Evolutionary conservation across 2,888 invertebrate species (phyloP).

Genomic region (Synanthedon tipuliformis): DNA sequence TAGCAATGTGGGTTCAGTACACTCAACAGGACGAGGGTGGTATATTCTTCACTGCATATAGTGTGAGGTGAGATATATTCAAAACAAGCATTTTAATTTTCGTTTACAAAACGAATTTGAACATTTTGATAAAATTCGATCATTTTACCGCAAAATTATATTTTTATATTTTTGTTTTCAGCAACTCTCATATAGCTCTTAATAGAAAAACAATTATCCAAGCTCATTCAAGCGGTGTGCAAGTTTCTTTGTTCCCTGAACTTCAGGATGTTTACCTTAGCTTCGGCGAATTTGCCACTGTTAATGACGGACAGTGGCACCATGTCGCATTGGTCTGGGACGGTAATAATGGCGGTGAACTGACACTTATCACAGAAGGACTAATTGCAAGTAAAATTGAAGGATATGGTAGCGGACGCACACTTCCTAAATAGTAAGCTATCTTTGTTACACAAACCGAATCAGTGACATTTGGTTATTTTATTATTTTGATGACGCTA

Average conservation of each 20-base stretch:
- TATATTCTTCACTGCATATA: constrained; percentile 92
- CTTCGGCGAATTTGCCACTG: constrained; percentile 90
- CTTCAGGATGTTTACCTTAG: constrained; percentile 90
- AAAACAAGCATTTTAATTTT: neutral
- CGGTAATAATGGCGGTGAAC: constrained; percentile 84
- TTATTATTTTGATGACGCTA: neutral
- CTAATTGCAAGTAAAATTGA: constrained; percentile 92
- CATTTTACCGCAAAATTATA: no score
- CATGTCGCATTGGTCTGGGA: constrained; percentile 96
- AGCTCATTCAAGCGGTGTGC: constrained; percentile 93
- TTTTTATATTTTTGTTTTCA: constrained; percentile 23
- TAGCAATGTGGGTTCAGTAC: constrained; percentile 97
- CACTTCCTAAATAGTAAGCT: constrained; percentile 85
- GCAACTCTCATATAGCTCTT: constrained; percentile 82
- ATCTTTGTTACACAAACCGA: neutral
- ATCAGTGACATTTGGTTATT: neutral
- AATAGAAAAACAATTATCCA: constrained; percentile 86
- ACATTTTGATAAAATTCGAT: neutral
- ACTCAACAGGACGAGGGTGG: constrained; percentile 92
- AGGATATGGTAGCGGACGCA: constrained; percentile 86
- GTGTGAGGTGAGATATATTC: constrained; percentile 74
- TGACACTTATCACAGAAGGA: constrained; percentile 94
- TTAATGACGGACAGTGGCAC: constrained; percentile 98
- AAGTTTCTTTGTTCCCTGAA: constrained; percentile 89
- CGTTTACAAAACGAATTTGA: neutral